Evolutionary conservation across 2,113 vertebrate species (phyloP), one percentile per base, ranked within the genome.

Genomic region (Bostrychus sinensis): DNA sequence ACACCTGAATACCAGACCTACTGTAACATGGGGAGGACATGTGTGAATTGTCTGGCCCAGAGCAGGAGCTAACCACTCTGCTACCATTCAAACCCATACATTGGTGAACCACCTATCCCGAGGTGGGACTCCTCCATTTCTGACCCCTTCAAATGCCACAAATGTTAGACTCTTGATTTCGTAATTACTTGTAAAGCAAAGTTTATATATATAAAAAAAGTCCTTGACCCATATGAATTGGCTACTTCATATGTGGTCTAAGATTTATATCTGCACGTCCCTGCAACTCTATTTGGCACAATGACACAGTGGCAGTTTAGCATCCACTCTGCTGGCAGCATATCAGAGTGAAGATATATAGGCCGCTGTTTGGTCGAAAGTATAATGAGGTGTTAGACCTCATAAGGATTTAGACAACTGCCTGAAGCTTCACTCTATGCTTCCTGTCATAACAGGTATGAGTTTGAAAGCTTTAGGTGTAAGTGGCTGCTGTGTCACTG

Each of bases 301-400:
- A 37, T 38, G 37, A 4, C 20, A 30, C 30, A 4, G 41, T 37
- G 54, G 42, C 4, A 0, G 37, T 59, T 9, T 26, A 19, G 41
- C 19, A 62, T 48, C 19, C 20, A 59, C n/a, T 11, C 28, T 34
- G 16, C 38, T 61, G 45, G 56, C 61, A 28, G 25, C 4, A 26
- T 32, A 16, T 9, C 25, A 20, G 62, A 51, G 34, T 39, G 26
- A 53, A 11, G 43, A 48, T 67, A 48, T 70, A 42, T 42, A 76
- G 48, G 67, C 23, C 60, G 30, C 25, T 71, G 46, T 70, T 53
- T 20, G 55, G 45, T 42, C 43, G 46, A n/a, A 57, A 39, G 42
- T 3, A 63, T 73, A 77, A 62, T 62, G 45, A 74, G 61, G 13
- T 28, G 41, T 39, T 68, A 37, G 56, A 72, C 65, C 58, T 59